Evolutionary conservation across 2,113 vertebrate genomes (phyloP), one percentile per base, ranked within the genome.

Genomic region (Peromyscus californicus): DNA sequence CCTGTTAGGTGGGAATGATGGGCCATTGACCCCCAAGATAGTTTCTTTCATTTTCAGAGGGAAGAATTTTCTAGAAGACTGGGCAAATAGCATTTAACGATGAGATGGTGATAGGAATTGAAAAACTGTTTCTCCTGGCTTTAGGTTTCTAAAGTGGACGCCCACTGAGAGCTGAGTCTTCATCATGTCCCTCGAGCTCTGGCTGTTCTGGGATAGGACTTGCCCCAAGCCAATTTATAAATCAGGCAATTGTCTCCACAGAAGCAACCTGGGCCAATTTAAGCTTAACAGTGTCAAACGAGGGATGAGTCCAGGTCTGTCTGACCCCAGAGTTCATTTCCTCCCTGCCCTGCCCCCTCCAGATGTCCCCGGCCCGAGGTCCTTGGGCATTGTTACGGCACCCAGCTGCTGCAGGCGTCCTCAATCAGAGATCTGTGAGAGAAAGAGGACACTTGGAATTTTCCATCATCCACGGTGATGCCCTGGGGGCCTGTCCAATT

Each of bases 401-500:
- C 75, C 59, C 1, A 86, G 5, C 48, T 69, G n/a, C 42, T 1
- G 24, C 8, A 26, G 65, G 24, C 0, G 0, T 15, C 67, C 89
- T 67, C 69, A 69, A 39, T 85, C 86, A 42, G 69, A 86, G 65
- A 48, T 33, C 13, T 5, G 29, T 31, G 63, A 29, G 48, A 4
- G 59, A 69, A 57, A 15, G 5, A 80, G 80, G 86, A 45, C 36
- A 11, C 39, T 84, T 63, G 67, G 36, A 87, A 63, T 57, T 70
- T 93, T 88, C 75, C 61, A 12, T 36, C 22, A 0, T 29, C 33
- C 7, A 8, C 65, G 67, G 39, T 0, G 29, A 54, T 33, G 85
- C 93, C 75, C 82, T 3, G 3, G 74, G 36, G 90, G 29, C 93
- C 59, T 48, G 80, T 69, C 93, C 79, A 36, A 10, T 75, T 72